phyloP scores from a whole-genome alignment of 2,113 vertebrate genomes.

The Suricata suricatta region DNA sequence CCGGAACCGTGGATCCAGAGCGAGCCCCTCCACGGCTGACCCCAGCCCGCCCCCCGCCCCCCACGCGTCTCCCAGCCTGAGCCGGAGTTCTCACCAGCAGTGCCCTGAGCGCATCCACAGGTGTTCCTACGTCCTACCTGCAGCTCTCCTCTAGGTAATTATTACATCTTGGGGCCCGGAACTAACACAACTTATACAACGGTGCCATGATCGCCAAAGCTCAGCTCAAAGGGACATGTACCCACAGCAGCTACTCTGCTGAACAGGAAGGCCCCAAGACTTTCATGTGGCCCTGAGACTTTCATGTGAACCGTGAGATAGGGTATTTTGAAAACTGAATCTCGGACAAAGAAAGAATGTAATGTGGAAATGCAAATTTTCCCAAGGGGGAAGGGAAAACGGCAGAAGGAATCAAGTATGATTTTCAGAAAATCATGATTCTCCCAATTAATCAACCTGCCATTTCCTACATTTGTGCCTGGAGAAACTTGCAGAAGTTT shows the following conservation, averaged over 20 bases:
- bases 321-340: background rate
- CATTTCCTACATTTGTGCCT: fast-evolving
- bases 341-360: background rate
- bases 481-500: background rate
- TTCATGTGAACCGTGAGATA: too few relatives aligned
- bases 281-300: background rate
- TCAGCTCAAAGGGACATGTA: background rate
- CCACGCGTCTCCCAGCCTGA: background rate
- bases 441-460: background rate
- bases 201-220: too few relatives aligned
- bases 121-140: background rate
- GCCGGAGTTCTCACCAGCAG: background rate
- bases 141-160: background rate
- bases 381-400: background rate
- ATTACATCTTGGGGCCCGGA: background rate
- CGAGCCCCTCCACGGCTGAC: background rate
- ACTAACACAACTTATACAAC: background rate
- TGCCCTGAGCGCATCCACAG: fast-evolving
- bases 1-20: background rate
- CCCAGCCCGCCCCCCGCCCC: background rate
- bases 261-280: background rate
- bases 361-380: background rate
- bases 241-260: background rate
- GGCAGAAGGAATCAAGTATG: background rate
- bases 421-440: background rate